phyloP scores from a whole-genome alignment of 1,140 invertebrate genomes.

The Ooceraea biroi region DNA sequence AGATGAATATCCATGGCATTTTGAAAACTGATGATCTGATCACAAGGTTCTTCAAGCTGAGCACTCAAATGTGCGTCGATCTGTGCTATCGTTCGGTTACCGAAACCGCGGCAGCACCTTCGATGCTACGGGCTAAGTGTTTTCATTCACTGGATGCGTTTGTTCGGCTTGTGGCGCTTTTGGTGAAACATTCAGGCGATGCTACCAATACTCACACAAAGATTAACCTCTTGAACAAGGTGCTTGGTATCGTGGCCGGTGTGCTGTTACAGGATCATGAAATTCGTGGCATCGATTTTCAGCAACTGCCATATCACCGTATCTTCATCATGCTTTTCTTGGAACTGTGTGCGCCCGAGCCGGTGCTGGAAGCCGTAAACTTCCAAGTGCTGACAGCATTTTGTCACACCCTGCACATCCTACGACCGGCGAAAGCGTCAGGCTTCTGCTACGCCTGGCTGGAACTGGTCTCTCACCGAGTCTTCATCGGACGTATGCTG shows the following conservation, averaged over 20 bases:
- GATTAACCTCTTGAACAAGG: slow-evolving; percentile 98
- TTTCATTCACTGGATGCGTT: slow-evolving; percentile 98
- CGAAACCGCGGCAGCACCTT: slow-evolving; percentile 87
- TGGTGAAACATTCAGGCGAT: slow-evolving; percentile 98
- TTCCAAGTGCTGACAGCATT: slow-evolving; percentile 96
- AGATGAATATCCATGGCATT: slow-evolving; percentile 98
- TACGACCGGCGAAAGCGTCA: slow-evolving; percentile 97
- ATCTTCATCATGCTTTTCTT: slow-evolving; percentile 99
- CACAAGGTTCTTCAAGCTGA: slow-evolving; percentile 98
- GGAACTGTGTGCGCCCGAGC: slow-evolving; percentile 97
- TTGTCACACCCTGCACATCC: slow-evolving; percentile 96
- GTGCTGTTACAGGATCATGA: slow-evolving; percentile 98
- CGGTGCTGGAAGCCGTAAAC: slow-evolving; percentile 96
- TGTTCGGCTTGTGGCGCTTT: slow-evolving; percentile 96
- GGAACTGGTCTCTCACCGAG: slow-evolving; percentile 97
- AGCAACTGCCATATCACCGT: slow-evolving; percentile 98
- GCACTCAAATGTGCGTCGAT: slow-evolving; percentile 98
- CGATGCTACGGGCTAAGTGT: slow-evolving; percentile 94
- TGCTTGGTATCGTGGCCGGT: slow-evolving; percentile 97
- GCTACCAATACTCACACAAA: slow-evolving; percentile 96
- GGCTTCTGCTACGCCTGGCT: slow-evolving; percentile 99
- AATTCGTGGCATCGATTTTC: slow-evolving; percentile 94
- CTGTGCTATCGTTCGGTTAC: slow-evolving; percentile 94
- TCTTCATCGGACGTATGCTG: slow-evolving; percentile 97
- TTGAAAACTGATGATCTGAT: slow-evolving; percentile 99